Evolutionary conservation across 2,113 vertebrate species (phyloP).

Genomic region (Equus quagga): DNA sequence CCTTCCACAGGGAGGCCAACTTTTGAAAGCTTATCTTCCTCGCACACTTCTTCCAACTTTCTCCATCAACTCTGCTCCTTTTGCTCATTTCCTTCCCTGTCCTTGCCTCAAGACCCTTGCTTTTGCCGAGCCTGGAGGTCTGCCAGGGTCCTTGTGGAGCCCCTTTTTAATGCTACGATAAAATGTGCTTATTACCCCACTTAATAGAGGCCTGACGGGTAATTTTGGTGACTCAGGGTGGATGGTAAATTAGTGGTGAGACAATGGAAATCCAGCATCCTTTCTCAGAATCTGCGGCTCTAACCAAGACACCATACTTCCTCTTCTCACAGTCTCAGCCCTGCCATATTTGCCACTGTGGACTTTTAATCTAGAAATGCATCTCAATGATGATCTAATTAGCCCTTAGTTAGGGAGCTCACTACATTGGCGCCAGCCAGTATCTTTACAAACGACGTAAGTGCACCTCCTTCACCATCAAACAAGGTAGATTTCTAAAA

Average conservation of each 20-base stretch:
- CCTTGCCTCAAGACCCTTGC: not conserved
- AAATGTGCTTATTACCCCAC: constrained; percentile 44
- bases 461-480: not conserved
- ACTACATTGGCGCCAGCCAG: not conserved
- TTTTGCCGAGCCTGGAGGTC: not conserved
- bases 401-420: not conserved
- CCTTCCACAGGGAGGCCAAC: not conserved
- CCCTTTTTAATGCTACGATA: not conserved
- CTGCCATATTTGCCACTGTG: not conserved
- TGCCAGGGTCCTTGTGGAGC: not conserved
- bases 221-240: constrained; percentile 55
- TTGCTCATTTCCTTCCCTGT: constrained; percentile 37
- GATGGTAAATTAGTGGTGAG: constrained; percentile 64
- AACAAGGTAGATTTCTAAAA: not conserved
- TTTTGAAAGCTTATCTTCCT: not conserved
- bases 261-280: constrained; percentile 51
- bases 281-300: not conserved
- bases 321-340: not conserved
- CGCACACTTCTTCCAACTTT: not conserved
- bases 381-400: not conserved
- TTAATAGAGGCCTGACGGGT: constrained; percentile 36
- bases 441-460: not conserved
- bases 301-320: not conserved
- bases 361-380: not conserved
- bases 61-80: not conserved